Base-by-base conservation (phyloP, 2,797 vertebrate genomes). In the Steatocranus sp. region DNA sequence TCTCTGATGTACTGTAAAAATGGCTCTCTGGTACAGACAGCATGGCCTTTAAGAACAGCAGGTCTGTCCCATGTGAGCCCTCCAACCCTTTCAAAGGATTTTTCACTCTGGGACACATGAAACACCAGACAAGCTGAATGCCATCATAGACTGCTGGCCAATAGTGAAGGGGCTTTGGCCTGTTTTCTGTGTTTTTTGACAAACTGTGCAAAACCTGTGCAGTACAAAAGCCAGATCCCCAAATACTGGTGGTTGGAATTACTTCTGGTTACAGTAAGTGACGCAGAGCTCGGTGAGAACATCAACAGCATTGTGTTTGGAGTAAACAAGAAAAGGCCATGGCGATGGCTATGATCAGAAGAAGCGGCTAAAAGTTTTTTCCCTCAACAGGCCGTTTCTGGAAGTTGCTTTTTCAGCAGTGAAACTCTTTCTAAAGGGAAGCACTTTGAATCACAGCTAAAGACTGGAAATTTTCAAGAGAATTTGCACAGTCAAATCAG, bases 11-110 rank as follows among this genome's bases (percentile, higher is more conserved):
- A 14, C 68, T 76, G 32, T 78, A 23, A 75, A 89, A 87, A 85
- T 48, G 8, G 12, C 30, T 81, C 46, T 11, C n/a, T 51, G 36
- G 63, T 46, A 49, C 68, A 85, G 80, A 91, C 84, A 73, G 74
- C 6, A 36, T 83, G 87, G 81, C 91, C 88, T 92, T 95, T 91
- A 50, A 79, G 56, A 90, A 54, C 82, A 89, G 85, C 63, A 4
- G 63, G 70, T 75, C 79, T 51, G 74, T 63, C 49, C 76, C 78
- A 56, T 85, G 68, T 87, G 74, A 92, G 46, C 74, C 49, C 77
- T 53, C 23, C 46, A 56, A 87, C 74, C 53, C 43, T 88, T 87
- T 87, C 77, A 93, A 90, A 89, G 66, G 49, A 41, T 70, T 77
- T 53, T 58, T 74, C 34, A 76, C 27, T 27, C 18, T 27, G 36